Base-by-base conservation (phyloP, 2,888 invertebrate species). In the Cenopis cana region DNA sequence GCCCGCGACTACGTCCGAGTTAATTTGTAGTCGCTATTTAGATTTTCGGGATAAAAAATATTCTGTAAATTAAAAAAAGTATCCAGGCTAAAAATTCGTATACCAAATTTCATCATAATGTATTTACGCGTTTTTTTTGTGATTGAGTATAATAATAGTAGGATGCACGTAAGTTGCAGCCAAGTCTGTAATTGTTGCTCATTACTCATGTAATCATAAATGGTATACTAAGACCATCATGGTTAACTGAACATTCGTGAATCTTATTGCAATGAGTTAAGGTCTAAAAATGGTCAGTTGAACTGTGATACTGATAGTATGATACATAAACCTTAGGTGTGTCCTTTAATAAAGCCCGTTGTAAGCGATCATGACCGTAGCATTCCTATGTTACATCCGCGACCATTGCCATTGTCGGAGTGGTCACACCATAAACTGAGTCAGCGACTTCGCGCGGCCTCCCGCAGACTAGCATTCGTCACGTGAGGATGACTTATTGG, bases 401-500 rank as follows among this genome's bases (percentile, higher is more conserved):
- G 57, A 38, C 18, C 20, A 20, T 38, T 38, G 18, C 38, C 36
- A 46, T 46, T 46, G 46, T 5, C 38, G 17, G 61, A 8, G 52
- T 20, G 52, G 52, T 8, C 62, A 12, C 62, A 18, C 52, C 41
- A 46, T n/a, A 33, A 33, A 9, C 36, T 62, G 66, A 56, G 57
- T 69, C 69, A 69, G 57, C 56, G 56, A 49, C 66, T 46, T 64
- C 54, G 49, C 33, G n/a, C 41, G 61, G 50, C 61, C 55, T 55
- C 54, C 54, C 54, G 38, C 54, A 38, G 54, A 36, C 54, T 29
- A 46, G n/a, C 46, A 46, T 46, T n/a, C 46, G n/a, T 46, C 46
- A n/a, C 33, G 33, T 33, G 46, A n/a, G n/a, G 46, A 46, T 46
- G 46, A 46, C n/a, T 46, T n/a, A n/a, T n/a, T 46, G 14, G 46